Base-by-base conservation (phyloP, 1,140 invertebrate genomes). In the Plectus sambesii region DNA sequence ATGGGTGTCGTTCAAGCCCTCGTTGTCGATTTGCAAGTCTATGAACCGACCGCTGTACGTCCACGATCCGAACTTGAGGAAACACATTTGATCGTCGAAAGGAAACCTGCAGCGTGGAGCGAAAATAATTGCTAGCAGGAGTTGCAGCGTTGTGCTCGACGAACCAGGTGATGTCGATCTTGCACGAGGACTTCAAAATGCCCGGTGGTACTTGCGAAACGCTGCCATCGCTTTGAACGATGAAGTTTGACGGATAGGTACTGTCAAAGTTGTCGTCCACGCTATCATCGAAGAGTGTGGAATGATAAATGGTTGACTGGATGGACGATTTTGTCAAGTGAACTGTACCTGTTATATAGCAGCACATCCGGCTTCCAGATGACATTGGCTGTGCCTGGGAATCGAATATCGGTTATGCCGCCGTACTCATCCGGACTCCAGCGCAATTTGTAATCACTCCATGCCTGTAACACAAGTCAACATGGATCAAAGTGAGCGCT, bases 191-290 rank as follows among this genome's bases (percentile, higher is more conserved):
- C 46, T 58, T 57, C 25, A 59, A 55, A 8, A 59, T 58, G 25
- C 57, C 55, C 2, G 57, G 57, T 3, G 57, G 57, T 35, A 59
- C 55, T 48, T 52, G 58, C 29, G 54, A 54, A 5, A 59, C 49
- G 17, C 47, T 48, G 3, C 57, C 57, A 19, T 40, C 46, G 24
- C 43, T 15, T 30, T 59, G 58, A 8, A 58, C 57, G 4, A 59
- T 9, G 9, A 48, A 25, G 49, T 59, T 59, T 9, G 47, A 45
- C 38, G 53, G 57, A 23, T 45, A 59, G 3, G 44, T 46, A 1
- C 52, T 51, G 42, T 59, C 55, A 29, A 59, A 59, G 27, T 46
- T 46, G 38, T 59, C 43, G 22, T 45, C 43, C 24, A 55, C 24
- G 17, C n/a, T 37, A 30, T 20, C 35, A 38, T 35, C 35, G 5